Conservation (phyloP, 2,113 vertebrate species). For the Papio anubis region DNA sequence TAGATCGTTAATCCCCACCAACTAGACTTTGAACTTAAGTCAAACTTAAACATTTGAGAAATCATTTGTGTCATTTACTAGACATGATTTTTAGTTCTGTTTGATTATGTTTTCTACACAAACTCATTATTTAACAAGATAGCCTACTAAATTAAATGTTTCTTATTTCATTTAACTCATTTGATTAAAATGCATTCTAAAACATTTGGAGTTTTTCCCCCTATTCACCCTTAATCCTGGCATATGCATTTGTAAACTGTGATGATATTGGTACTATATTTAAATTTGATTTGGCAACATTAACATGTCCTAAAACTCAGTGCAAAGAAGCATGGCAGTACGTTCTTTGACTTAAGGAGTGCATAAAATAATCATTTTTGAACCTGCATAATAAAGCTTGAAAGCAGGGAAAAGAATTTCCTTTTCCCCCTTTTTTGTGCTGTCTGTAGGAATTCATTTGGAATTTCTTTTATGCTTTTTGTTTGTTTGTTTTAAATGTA, state of each 20-base stretch:
- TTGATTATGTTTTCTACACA: slow-evolving; percentile 55
- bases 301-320: slow-evolving; percentile 62
- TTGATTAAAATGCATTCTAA: slow-evolving; percentile 69
- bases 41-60: slow-evolving; percentile 33
- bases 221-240: slow-evolving; percentile 52
- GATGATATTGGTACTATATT: slow-evolving; percentile 60
- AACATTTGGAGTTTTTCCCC: neutral
- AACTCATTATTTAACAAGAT: slow-evolving; percentile 53
- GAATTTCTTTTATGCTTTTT: slow-evolving; percentile 65
- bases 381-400: slow-evolving; percentile 71
- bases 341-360: slow-evolving; percentile 53
- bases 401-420: slow-evolving; percentile 71
- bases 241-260: slow-evolving; percentile 48
- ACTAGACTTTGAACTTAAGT: slow-evolving; percentile 37
- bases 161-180: slow-evolving; percentile 72
- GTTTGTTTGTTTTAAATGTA: slow-evolving; percentile 74
- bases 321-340: slow-evolving; percentile 18
- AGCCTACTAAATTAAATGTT: slow-evolving; percentile 41
- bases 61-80: slow-evolving; percentile 34
- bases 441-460: slow-evolving; percentile 61
- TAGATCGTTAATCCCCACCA: slow-evolving; percentile 49
- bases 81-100: slow-evolving; percentile 56
- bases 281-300: slow-evolving; percentile 60
- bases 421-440: slow-evolving; percentile 64
- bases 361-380: slow-evolving; percentile 58